Evolutionary conservation across 2,888 invertebrate genomes (phyloP), one percentile per base, ranked within the genome.

Genomic region (Schizaphis graminum): DNA sequence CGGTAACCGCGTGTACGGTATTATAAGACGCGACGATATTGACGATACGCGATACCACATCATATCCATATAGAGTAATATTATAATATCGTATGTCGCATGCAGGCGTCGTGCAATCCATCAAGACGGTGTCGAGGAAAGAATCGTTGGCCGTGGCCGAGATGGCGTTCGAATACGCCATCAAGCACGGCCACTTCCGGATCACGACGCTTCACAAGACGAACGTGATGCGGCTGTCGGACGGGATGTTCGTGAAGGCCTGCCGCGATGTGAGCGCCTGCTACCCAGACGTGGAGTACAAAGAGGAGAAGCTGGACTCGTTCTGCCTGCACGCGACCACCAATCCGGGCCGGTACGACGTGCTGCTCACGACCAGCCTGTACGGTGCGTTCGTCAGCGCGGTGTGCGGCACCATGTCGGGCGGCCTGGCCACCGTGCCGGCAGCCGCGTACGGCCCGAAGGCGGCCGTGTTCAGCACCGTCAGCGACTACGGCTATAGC

Each of bases 301-400:
- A 35, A 7, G 77, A 77, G 35, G 77, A 35, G 35, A 77, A 77
- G 16, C 77, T 77, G 21, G 77, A 77, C 77, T 77, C 35, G 92
- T 92, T 92, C n/a, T 92, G 92, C 16, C 56, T 92, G 47, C n/a
- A 28, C n/a, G 92, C 87, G 86, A 24, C 47, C 86, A 4, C 47
- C 21, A 35, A 86, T 0, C 92, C 56, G 2, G 10, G 47, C 86
- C 16, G 16, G 86, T 92, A 92, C 86, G 92, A 86, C 26, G n/a
- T 92, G 47, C 92, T 92, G 11, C 92, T 92, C 24, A 61, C 92
- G 56, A 86, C 92, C 92, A 92, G 92, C 61, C 61, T 86, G n/a
- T 92, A 92, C 35, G 86, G 92, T 26, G 21, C 92, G 47, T 24
- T 92, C 2, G 86, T 61, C 44, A 26, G 44, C 47, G 57, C 92